A percentile compares a stretch with the other conserved stretches of the same genome.
These are phyloP conservation scores for Acomys russatus DNA, from an alignment of 2,797 vertebrate species.

Conservation along the genomic window DNA sequence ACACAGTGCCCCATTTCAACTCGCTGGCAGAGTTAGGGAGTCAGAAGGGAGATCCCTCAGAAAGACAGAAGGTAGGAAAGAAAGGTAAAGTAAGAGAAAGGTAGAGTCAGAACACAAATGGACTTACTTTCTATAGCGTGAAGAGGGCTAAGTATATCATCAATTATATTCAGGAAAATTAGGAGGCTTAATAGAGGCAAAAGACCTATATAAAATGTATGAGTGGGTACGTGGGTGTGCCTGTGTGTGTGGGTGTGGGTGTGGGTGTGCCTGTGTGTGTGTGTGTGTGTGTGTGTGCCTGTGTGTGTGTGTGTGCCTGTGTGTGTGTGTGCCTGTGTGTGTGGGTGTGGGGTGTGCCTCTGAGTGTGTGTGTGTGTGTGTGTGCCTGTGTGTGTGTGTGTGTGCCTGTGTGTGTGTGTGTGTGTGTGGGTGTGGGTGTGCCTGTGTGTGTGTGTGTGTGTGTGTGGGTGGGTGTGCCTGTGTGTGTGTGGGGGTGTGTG, in stretches of 20 bases:
- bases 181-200: neutral
- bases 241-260: neutral
- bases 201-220: neutral
- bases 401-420: neutral
- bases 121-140: slow-evolving; percentile 17
- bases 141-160: neutral
- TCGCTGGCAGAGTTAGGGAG: neutral
- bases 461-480: neutral
- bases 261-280: too few relatives aligned
- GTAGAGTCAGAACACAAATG: neutral
- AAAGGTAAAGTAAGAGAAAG: neutral
- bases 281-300: neutral
- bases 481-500: neutral
- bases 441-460: neutral
- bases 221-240: neutral
- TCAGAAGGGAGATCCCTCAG: neutral
- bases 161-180: neutral
- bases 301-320: neutral
- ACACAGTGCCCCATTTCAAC: neutral
- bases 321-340: neutral
- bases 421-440: too few relatives aligned
- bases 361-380: neutral
- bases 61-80: neutral
- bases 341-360: too few relatives aligned
- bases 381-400: neutral